Evolutionary conservation across 2,797 vertebrate genomes (phyloP).

Genomic region (Rhabdophis nuchalis): DNA sequence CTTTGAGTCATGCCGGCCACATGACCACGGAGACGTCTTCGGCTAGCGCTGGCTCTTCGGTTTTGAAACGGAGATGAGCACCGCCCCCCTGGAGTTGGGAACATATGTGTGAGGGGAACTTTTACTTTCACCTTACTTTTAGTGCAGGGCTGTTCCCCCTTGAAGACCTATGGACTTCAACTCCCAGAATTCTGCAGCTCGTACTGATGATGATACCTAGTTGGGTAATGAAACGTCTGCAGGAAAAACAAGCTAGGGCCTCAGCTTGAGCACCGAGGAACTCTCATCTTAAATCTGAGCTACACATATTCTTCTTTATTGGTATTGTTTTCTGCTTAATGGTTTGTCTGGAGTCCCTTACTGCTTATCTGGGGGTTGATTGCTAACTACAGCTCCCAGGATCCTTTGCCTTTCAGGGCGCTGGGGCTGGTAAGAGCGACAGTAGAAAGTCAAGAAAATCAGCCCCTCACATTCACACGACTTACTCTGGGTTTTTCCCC

Average conservation of each 20-base stretch:
- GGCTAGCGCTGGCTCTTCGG: too few relatives aligned
- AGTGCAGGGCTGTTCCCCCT: accelerated
- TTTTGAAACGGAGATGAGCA: too few relatives aligned
- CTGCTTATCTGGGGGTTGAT: not conserved
- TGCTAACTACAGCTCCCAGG: not conserved
- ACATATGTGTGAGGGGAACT: too few relatives aligned
- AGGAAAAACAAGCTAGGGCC: not conserved
- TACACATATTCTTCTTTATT: not conserved
- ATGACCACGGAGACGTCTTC: too few relatives aligned
- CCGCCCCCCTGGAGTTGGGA: too few relatives aligned
- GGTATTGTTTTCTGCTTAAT: not conserved
- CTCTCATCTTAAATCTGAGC: not conserved
- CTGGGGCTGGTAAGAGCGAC: not conserved
- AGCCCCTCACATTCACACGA: not conserved
- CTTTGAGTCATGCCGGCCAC: too few relatives aligned
- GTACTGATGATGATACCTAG: not conserved
- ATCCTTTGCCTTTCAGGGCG: not conserved
- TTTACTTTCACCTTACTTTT: too few relatives aligned
- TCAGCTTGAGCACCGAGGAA: not conserved
- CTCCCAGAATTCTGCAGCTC: not conserved
- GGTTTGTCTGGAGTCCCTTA: not conserved
- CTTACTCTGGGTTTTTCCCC: accelerated
- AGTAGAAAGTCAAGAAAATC: not conserved
- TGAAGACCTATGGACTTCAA: not conserved
- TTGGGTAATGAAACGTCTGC: not conserved